Conservation (phyloP, 2,113 vertebrate genomes). For the Notothenia rossii region DNA sequence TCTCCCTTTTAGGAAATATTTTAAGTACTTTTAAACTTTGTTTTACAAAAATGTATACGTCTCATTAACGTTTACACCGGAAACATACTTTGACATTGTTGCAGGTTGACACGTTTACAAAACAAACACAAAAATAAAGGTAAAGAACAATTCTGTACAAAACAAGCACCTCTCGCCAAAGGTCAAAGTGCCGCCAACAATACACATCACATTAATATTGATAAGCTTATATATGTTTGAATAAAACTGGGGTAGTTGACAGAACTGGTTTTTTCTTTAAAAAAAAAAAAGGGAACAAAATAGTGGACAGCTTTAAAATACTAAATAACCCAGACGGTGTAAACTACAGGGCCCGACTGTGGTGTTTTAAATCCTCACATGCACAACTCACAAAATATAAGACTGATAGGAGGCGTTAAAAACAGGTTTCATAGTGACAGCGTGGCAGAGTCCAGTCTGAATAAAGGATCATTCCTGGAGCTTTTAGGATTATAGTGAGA, state of each 20-base stretch:
- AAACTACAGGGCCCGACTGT: conserved; percentile 60
- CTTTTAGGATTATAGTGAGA: conserved; percentile 34
- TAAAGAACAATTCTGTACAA: conserved; percentile 69
- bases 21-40: conserved; percentile 67
- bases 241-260: conserved; percentile 66
- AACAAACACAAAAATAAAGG: conserved; percentile 61
- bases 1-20: conserved; percentile 71
- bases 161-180: conserved; percentile 62
- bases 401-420: conserved; percentile 59
- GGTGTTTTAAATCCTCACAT: conserved; percentile 39
- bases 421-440: conserved; percentile 43
- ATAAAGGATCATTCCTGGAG: conserved; percentile 32
- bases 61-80: conserved; percentile 64
- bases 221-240: conserved; percentile 46
- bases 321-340: conserved; percentile 67
- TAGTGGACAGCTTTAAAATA: conserved; percentile 67
- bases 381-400: conserved; percentile 50
- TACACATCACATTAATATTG: conserved; percentile 69
- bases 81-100: conserved; percentile 66
- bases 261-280: conserved; percentile 25
- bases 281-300: conserved; percentile 14
- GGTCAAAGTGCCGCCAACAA: conserved; percentile 63
- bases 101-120: conserved; percentile 68
- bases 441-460: conserved; percentile 54
- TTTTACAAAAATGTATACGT: conserved; percentile 78